Base-by-base conservation (phyloP, 2,113 vertebrate genomes). In the Martes martes region DNA sequence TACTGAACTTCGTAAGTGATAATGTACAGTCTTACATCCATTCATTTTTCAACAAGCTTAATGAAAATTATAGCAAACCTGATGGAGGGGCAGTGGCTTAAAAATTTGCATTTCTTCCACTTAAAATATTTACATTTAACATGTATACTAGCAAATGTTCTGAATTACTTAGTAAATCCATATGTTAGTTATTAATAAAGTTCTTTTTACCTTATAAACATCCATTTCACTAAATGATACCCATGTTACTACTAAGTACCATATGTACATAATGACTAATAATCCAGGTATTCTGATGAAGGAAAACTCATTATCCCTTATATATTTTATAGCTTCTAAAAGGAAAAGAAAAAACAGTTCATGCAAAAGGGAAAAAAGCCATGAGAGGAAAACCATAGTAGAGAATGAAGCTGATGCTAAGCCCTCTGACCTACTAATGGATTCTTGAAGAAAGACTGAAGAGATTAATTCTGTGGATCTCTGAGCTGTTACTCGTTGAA, bases 371-470 rank as follows among this genome's bases (percentile, higher is more conserved):
- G 18, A 5, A 13, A 57, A 86, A 26, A 81, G 16, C 4, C 7
- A 50, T 45, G 81, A 94, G 42, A 88, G 39, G 80, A 95, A 88
- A 89, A 39, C n/a, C 55, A 86, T 81, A 94, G 79, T 1, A 91
- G 96, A 96, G 87, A 19, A 89, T 91, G 55, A 98, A 97, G 63
- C 0, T 81, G 67, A 96, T 96, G 59, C 39, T 87, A 39, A 94
- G 45, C 93, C 84, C 91, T 97, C 96, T 96, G 97, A 95, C 91
- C 18, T 73, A n/a, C n/a, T 94, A 55, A 45, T 82, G 89, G 79
- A 31, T 95, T 96, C 76, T 89, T 93, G 90, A 92, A 93, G 59
- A 97, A 98, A 98, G 33, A 93, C 16, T 47, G 39, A 96, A 16
- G 59, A 97, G 86, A 42, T 91, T 39, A 86, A 94, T 98, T 97